Base-by-base conservation (phyloP, 2,797 vertebrate genomes). In the Protosalanx chinensis region DNA sequence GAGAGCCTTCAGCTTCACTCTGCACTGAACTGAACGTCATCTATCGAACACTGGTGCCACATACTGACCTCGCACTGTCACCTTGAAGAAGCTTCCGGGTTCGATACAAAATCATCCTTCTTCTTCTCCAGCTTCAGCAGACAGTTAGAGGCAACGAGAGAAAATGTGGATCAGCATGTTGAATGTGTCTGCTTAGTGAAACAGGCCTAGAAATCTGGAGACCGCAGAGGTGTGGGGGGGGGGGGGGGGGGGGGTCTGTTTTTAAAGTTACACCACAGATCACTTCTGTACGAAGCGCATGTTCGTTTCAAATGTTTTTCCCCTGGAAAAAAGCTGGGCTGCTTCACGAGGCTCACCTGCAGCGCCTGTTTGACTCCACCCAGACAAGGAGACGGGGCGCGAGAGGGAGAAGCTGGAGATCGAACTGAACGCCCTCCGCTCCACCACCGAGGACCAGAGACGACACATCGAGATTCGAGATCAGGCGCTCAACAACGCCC, bases 351-450 rank as follows among this genome's bases (percentile, higher is more conserved):
- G 20, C 64, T 60, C 41, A 57, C 18, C 37, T 41, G 37, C 2
- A 41, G 37, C 37, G 51, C 5, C 7, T 6, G 15, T 18, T 16
- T 53, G 23, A 18, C 37, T 3, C 35, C 67, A 71, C n/a, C 23
- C 29, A 99, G 98, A 96, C 85, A 99, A 98, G 88, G 98, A 99
- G 80, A 95, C 92, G 0, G 91, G 95, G 76, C 82, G 95, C 15
- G 97, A 98, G 80, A 98, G 98, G 79, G 98, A 99, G 85, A 98
- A 98, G 84, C 90, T 98, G 85, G 98, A 99, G 86, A 96, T 96
- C 3, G 96, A 98, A 77, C 80, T 97, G 69, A 93, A 92, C 46
- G 92, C 94, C 0, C 90, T 95, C 16, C 95, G 96, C 62, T 98
- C 96, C 67, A 93, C 93, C 74, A 97, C 95, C 0, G 97, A 98